phyloP scores from a whole-genome alignment of 2,888 invertebrate species.

The Ornithoptera alexandrae region DNA sequence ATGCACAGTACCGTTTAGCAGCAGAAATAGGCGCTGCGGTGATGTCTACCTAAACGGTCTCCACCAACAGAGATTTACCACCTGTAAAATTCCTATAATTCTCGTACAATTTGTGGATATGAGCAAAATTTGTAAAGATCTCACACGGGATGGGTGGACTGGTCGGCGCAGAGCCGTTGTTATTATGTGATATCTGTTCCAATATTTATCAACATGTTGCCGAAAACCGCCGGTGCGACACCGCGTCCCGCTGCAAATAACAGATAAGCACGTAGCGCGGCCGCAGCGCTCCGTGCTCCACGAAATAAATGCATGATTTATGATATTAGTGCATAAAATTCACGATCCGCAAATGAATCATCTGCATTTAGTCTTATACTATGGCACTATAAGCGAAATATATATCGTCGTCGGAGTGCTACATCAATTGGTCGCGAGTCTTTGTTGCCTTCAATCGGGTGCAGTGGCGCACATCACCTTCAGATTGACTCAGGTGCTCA shows the following conservation, averaged over 20 bases:
- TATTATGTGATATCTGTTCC: slow-evolving; percentile 40
- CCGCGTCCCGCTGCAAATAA: slow-evolving; percentile 67
- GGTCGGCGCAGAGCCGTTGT: slow-evolving; percentile 18
- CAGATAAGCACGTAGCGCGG: slow-evolving; percentile 73
- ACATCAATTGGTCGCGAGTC: too few relatives aligned
- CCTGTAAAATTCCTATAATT: not conserved
- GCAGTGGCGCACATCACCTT: too few relatives aligned
- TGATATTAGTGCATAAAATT: slow-evolving; percentile 59
- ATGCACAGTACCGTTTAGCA: too few relatives aligned
- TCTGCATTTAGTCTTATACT: not conserved
- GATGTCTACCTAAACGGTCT: too few relatives aligned
- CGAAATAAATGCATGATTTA: slow-evolving; percentile 76
- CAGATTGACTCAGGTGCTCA: too few relatives aligned
- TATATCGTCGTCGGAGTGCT: too few relatives aligned
- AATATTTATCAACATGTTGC: slow-evolving; percentile 71
- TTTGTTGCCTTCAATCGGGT: too few relatives aligned
- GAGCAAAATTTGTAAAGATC: not conserved
- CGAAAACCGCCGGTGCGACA: slow-evolving; percentile 53
- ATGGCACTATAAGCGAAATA: not conserved
- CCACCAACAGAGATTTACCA: too few relatives aligned
- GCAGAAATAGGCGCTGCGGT: too few relatives aligned
- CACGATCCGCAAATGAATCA: slow-evolving; percentile 33
- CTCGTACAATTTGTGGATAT: not conserved
- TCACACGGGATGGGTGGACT: not conserved
- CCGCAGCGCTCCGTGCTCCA: slow-evolving; percentile 63